These are phyloP conservation scores for Corythornis cristatus DNA, from an alignment of 2,113 vertebrate species.

Conservation along the genomic window DNA sequence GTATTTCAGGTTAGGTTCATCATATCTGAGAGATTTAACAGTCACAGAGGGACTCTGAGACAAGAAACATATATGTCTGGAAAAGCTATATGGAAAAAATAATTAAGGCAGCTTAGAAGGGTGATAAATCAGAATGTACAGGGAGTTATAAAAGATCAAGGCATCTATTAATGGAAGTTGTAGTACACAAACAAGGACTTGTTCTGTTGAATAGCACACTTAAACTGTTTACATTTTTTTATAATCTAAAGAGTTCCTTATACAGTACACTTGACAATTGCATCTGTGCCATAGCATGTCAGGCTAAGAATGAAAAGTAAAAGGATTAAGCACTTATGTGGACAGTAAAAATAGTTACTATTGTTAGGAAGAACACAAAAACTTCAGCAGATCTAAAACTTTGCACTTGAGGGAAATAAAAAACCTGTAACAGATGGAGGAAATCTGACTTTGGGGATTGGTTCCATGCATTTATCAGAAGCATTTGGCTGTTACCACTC, in stretches of 20 bases:
- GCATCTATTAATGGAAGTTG: not conserved
- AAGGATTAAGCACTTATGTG: not conserved
- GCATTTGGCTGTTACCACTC: constrained; percentile 1
- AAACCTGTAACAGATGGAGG: not conserved
- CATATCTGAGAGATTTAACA: constrained; percentile 19
- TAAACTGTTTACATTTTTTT: not conserved
- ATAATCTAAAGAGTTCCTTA: not conserved
- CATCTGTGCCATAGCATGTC: not conserved
- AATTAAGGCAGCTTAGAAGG: constrained; percentile 27
- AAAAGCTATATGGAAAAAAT: constrained; percentile 38
- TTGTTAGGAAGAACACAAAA: constrained; percentile 29
- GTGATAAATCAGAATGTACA: constrained; percentile 36
- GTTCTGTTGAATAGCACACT: not conserved
- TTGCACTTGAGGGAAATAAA: not conserved
- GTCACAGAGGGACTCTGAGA: constrained; percentile 15
- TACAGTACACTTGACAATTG: not conserved
- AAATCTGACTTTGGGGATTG: constrained; percentile 22
- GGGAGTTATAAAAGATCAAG: not conserved
- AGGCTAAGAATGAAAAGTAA: not conserved
- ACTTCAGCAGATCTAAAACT: constrained; percentile 16
- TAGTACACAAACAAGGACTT: not conserved
- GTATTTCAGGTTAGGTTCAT: not conserved
- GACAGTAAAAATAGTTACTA: constrained; percentile 17
- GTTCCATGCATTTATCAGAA: not conserved
- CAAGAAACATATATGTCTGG: constrained; percentile 22